phyloP scores from a whole-genome alignment of 2,888 invertebrate species.

The Danaus chrysippus region DNA sequence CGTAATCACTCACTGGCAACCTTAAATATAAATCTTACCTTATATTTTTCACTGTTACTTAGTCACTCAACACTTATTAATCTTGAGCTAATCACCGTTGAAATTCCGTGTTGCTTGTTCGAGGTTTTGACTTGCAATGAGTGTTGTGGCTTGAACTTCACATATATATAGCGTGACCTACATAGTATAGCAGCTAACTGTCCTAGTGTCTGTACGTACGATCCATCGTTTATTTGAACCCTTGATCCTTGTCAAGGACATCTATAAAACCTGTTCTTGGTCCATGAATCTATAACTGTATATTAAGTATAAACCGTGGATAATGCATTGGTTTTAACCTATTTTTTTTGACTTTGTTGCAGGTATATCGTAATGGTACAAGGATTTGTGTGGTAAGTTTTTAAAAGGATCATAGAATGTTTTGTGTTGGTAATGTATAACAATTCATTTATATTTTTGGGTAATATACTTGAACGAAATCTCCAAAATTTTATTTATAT shows the following conservation, averaged over 20 bases:
- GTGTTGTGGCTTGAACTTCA: conserved; percentile 89
- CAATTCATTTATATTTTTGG: too few relatives aligned
- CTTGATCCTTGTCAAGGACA: conserved; percentile 54
- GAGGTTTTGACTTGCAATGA: conserved; percentile 78
- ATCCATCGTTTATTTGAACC: conserved; percentile 58
- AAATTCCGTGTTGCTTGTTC: conserved; percentile 72
- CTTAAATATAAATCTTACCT: conserved; percentile 58
- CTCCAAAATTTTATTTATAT: too few relatives aligned
- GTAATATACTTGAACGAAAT: too few relatives aligned
- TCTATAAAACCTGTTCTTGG: not conserved
- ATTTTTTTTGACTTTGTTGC: conserved; percentile 8
- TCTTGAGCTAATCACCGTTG: conserved; percentile 64
- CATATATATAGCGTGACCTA: conserved; percentile 91
- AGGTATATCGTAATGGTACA: conserved; percentile 1
- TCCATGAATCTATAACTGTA: too few relatives aligned
- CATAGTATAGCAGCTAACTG: conserved; percentile 79
- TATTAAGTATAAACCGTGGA: too few relatives aligned
- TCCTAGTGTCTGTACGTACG: conserved; percentile 62
- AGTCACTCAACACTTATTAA: conserved; percentile 61
- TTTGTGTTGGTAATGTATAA: too few relatives aligned
- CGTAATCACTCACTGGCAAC: conserved; percentile 43
- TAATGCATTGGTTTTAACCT: not conserved
- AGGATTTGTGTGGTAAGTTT: too few relatives aligned
- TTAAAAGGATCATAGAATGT: too few relatives aligned
- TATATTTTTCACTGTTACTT: conserved; percentile 57